phyloP scores from a whole-genome alignment of 1,140 invertebrate genomes.

The Drosophila albomicans region DNA sequence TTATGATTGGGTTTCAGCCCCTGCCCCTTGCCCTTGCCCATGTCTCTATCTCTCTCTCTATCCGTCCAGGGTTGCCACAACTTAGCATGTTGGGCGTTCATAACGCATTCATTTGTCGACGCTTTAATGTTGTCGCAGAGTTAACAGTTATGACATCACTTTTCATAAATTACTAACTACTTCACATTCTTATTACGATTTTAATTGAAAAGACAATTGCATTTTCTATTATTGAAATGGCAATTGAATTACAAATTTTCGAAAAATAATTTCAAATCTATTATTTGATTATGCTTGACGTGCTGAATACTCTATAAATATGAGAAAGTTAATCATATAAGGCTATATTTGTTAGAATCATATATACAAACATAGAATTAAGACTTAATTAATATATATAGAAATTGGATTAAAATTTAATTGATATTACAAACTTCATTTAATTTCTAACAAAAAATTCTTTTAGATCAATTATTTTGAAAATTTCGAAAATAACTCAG shows the following conservation, averaged over 20 bases:
- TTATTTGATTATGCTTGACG: neutral
- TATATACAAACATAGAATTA: too few relatives aligned
- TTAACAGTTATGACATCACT: neutral
- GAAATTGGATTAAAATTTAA: too few relatives aligned
- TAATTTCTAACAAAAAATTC: too few relatives aligned
- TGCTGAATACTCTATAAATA: too few relatives aligned
- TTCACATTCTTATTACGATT: neutral
- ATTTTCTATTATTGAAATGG: neutral
- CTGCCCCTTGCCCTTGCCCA: neutral
- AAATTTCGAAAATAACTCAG: too few relatives aligned
- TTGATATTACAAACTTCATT: too few relatives aligned
- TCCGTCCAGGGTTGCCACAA: neutral
- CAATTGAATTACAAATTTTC: neutral
- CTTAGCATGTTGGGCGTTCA: neutral
- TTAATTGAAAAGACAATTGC: neutral
- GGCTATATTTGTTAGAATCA: too few relatives aligned
- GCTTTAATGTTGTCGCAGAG: neutral
- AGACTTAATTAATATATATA: too few relatives aligned
- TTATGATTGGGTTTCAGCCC: conserved; percentile 43
- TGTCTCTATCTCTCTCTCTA: too few relatives aligned
- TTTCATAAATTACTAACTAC: conserved; percentile 3
- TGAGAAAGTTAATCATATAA: too few relatives aligned
- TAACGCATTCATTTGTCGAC: neutral
- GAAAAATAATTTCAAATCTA: neutral
- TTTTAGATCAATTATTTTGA: too few relatives aligned